Conservation (phyloP, 2,113 vertebrate genomes). For the Poicephalus gulielmi region DNA sequence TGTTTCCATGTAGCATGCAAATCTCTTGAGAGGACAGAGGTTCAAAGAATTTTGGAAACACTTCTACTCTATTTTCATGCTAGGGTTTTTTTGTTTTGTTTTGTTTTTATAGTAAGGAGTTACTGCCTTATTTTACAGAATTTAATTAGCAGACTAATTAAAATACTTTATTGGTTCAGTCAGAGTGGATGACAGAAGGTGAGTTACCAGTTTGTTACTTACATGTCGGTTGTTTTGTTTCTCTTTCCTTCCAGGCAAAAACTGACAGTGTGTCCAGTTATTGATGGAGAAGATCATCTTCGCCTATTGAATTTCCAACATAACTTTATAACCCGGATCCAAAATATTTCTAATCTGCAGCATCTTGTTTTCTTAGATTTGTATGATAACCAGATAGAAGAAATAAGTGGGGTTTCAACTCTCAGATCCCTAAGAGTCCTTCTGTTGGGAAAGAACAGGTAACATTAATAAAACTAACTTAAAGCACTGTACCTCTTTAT, state of each 20-base stretch:
- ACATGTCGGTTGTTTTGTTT: background rate
- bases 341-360: constrained; percentile 85
- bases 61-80: background rate
- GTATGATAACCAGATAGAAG: constrained; percentile 88
- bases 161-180: background rate
- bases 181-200: background rate
- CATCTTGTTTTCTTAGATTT: constrained; percentile 92
- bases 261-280: constrained; percentile 84
- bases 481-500: background rate
- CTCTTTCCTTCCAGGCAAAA: constrained; percentile 76
- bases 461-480: background rate
- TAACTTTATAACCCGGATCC: constrained; percentile 88
- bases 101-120: background rate
- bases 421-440: constrained; percentile 87
- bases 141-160: background rate
- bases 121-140: background rate
- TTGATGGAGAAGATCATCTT: constrained; percentile 83
- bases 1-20: background rate
- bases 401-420: constrained; percentile 88
- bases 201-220: background rate
- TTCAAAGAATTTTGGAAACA: background rate
- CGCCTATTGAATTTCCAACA: constrained; percentile 92
- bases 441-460: constrained; percentile 94
- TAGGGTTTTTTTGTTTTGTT: background rate
- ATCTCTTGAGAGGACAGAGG: background rate